Percentiles rank a stretch among this genome's conserved stretches.
phyloP scores from a whole-genome alignment of 2,888 invertebrate genomes.

The Hemicrepidius hirtus region DNA sequence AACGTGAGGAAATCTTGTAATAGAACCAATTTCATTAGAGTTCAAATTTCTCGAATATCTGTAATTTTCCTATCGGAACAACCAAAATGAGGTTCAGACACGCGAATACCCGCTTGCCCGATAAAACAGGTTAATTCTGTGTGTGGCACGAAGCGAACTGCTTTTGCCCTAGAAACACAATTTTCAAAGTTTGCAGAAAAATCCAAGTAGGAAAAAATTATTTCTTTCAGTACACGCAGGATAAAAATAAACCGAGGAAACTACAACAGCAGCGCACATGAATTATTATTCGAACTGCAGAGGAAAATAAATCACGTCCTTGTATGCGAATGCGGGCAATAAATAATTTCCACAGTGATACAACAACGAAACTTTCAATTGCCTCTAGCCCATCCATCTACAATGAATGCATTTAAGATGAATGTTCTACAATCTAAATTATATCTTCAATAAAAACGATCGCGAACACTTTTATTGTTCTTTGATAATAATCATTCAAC shows the following conservation, averaged over 20 bases:
- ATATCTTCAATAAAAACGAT: no score
- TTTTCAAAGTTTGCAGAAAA: background rate
- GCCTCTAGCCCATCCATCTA: conserved; percentile 26
- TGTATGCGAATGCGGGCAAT: conserved; percentile 46
- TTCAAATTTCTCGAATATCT: conserved; percentile 28
- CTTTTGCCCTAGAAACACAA: conserved; percentile 30
- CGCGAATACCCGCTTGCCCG: conserved; percentile 35
- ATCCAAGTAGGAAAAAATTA: conserved; percentile 8
- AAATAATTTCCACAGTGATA: conserved; percentile 45
- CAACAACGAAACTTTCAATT: conserved; percentile 43
- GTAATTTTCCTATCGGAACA: conserved; percentile 12
- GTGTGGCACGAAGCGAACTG: conserved; percentile 23
- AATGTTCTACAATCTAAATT: conserved; percentile 7
- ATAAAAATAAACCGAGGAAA: conserved; percentile 24
- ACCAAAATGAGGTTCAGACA: conserved; percentile 22
- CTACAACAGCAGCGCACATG: conserved; percentile 29
- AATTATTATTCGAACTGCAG: conserved; percentile 41
- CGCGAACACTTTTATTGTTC: background rate
- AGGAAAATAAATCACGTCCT: conserved; percentile 39
- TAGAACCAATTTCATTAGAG: conserved; percentile 28
- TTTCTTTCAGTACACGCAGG: background rate
- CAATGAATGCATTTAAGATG: conserved; percentile 14
- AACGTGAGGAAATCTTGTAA: conserved; percentile 7
- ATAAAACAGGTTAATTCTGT: conserved; percentile 40
- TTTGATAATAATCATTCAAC: background rate